These are phyloP conservation scores for Characodon lateralis DNA, from an alignment of 2,797 vertebrate genomes.

Conservation along the genomic window DNA sequence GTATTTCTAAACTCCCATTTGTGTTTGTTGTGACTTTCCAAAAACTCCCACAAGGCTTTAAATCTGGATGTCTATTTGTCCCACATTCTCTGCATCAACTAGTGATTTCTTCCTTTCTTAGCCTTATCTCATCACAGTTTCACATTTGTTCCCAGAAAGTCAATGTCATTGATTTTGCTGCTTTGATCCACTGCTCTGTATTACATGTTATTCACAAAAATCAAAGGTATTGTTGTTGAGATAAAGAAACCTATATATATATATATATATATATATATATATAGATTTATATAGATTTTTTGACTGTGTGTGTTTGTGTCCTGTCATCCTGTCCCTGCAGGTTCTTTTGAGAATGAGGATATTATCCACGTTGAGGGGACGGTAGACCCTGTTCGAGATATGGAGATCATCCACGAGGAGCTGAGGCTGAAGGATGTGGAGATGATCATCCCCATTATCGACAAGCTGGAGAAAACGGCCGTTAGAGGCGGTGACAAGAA, in stretches of 20 bases:
- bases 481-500: slow-evolving; percentile 93
- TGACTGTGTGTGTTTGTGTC: slow-evolving; percentile 48
- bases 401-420: slow-evolving; percentile 87
- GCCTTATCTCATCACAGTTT: slow-evolving; percentile 54
- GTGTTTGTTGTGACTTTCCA: slow-evolving; percentile 56
- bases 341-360: slow-evolving; percentile 97
- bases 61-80: slow-evolving; percentile 53
- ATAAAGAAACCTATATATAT: neutral
- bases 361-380: slow-evolving; percentile 95
- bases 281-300: neutral
- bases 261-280: no score
- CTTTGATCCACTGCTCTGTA: slow-evolving; percentile 36
- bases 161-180: slow-evolving; percentile 61
- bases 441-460: slow-evolving; percentile 90
- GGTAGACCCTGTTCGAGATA: slow-evolving; percentile 90
- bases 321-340: slow-evolving; percentile 72
- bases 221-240: slow-evolving; percentile 5
- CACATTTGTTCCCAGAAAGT: slow-evolving; percentile 50
- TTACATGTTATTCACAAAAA: slow-evolving; percentile 33
- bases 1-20: slow-evolving; percentile 41
- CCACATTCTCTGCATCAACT: slow-evolving; percentile 47
- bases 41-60: slow-evolving; percentile 47
- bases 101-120: slow-evolving; percentile 44
- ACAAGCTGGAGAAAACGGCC: slow-evolving; percentile 96
- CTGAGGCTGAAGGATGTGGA: slow-evolving; percentile 95